phyloP scores from a whole-genome alignment of 2,888 invertebrate genomes.

The Diadegma fenestrale region DNA sequence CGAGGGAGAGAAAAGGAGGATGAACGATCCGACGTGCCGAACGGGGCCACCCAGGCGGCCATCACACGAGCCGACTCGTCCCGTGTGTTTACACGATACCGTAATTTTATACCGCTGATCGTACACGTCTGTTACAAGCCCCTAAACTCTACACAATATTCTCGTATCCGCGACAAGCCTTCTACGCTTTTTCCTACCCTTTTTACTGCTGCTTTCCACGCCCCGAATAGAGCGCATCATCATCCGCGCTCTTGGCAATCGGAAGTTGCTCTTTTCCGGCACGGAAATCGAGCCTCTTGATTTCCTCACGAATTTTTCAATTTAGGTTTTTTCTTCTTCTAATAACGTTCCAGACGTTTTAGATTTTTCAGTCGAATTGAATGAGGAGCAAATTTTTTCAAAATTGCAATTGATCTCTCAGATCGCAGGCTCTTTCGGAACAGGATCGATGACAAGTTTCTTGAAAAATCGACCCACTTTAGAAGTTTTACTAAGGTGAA shows the following conservation, averaged over 20 bases:
- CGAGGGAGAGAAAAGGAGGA: conserved; percentile 59
- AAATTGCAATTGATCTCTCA: too few species aligned
- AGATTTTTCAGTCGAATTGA: too few species aligned
- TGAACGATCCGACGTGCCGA: conserved; percentile 50
- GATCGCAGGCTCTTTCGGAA: too few species aligned
- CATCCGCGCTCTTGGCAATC: conserved; percentile 41
- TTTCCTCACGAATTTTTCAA: neutral
- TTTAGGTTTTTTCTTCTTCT: neutral
- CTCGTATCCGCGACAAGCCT: conserved; percentile 28
- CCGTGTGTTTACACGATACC: conserved; percentile 81
- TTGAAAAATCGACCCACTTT: too few species aligned
- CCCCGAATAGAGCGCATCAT: neutral
- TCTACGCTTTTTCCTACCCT: conserved; percentile 20
- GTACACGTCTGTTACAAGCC: conserved; percentile 73
- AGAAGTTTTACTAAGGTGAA: too few species aligned
- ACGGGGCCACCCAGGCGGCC: conserved; percentile 81
- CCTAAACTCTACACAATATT: conserved; percentile 46
- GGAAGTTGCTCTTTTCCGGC: conserved; percentile 40
- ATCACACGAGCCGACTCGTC: conserved; percentile 83
- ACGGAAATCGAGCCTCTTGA: neutral
- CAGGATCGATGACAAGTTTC: too few species aligned
- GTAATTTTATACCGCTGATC: conserved; percentile 84
- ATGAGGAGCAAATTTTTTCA: too few species aligned
- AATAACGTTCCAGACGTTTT: too few species aligned
- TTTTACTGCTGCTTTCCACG: conserved; percentile 33